phyloP scores from a whole-genome alignment of 2,113 vertebrate genomes.

The Rhinopomastus cyanomelas region DNA sequence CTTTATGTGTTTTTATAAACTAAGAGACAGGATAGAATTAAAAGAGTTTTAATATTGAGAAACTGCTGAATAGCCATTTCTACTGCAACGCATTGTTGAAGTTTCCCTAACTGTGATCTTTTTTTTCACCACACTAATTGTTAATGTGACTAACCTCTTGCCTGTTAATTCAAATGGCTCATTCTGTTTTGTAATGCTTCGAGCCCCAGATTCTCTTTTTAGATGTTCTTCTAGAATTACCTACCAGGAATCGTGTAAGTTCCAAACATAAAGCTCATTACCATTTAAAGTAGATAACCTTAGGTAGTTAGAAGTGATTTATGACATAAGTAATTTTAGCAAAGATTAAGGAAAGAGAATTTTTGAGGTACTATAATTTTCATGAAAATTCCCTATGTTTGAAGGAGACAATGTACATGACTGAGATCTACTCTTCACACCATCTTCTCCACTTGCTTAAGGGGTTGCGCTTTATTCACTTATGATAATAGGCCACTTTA shows the following conservation, averaged over 20 bases:
- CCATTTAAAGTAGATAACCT: conserved; percentile 25
- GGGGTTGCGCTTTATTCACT: conserved; percentile 27
- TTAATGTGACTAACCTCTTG: background rate
- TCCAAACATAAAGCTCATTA: conserved; percentile 40
- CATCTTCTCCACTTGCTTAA: background rate
- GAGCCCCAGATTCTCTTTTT: background rate
- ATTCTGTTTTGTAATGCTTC: background rate
- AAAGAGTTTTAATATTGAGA: background rate
- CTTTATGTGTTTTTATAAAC: background rate
- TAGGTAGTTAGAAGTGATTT: conserved; percentile 29
- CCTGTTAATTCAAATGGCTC: conserved; percentile 17
- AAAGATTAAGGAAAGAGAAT: conserved; percentile 44
- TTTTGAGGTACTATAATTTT: conserved; percentile 36
- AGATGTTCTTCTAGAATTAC: conserved; percentile 15
- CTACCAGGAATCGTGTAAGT: background rate
- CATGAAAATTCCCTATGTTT: conserved; percentile 22
- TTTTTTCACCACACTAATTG: conserved; percentile 3
- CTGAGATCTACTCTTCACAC: background rate
- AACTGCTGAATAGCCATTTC: background rate
- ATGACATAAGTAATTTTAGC: conserved; percentile 30
- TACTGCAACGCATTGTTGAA: background rate
- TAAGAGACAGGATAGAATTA: background rate
- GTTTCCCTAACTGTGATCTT: background rate
- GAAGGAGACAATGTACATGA: background rate
- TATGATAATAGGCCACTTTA: conserved; percentile 47